Base-by-base conservation (phyloP, 1,140 invertebrate species). In the Pachyrhynchus sulphureomaculatus region DNA sequence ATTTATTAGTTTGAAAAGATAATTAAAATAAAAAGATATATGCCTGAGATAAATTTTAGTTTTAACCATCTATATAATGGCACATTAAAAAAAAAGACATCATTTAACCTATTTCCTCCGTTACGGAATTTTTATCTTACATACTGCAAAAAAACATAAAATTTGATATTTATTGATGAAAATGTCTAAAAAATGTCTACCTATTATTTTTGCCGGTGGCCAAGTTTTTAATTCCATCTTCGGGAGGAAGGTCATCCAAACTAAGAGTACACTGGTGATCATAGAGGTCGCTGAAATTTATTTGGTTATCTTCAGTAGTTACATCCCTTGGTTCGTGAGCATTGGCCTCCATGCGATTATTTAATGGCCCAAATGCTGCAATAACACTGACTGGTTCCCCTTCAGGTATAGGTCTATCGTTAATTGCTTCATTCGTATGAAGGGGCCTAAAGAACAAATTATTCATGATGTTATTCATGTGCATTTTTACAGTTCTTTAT, bases 361-460 rank as follows among this genome's bases (percentile, higher is more conserved):
- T 94, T 1, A 96, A 78, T 0, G 86, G 86, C 4, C 93, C 93
- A 64, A 95, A 90, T 10, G 93, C 92, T 0, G 92, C 92, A n/a
- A 95, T 91, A 1, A 95, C 86, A 13, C 84, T 74, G 2, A 75
- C 85, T 17, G 89, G 84, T 0, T 83, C 79, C 24, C 86, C 79
- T 0, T 77, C 76, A 1, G 88, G 84, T 48, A 92, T 86, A 24
- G 87, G 81, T 61, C 82, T 80, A 70, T 92, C 89, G 58, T 84
- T 86, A 12, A 82, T 77, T 0, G 85, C 80, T 64, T 93, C 90
- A 62, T 86, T 88, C 0, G 90, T 90, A 49, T 86, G 82, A 36
- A 93, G 77, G 0, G 90, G 86, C 4, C 92, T 82, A 39, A 23
- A 58, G 17, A 34, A 29, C 41, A 13, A 36, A 59, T 26, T n/a